A percentile compares a stretch with the other conserved stretches of the same genome.
phyloP scores from a whole-genome alignment of 2,888 invertebrate species.

The Polylopha cassiicola region DNA sequence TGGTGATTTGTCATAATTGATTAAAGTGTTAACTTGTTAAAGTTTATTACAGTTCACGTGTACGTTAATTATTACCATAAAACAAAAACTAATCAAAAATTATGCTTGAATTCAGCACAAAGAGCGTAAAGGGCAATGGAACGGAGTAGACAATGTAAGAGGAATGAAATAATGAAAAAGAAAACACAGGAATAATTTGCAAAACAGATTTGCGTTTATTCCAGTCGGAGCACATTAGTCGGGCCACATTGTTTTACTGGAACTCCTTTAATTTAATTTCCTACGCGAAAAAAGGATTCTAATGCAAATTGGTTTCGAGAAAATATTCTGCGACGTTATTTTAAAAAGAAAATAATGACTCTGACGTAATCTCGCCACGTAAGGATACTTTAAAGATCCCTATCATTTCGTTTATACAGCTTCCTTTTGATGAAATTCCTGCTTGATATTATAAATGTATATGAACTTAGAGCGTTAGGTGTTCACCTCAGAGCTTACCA shows the following conservation, averaged over 20 bases:
- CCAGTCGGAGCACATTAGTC: conserved; percentile 36
- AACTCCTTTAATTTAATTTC: conserved; percentile 37
- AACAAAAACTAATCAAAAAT: no score
- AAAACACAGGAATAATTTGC: conserved; percentile 38
- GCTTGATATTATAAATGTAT: no score
- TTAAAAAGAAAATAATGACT: conserved; percentile 5
- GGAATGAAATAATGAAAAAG: conserved; percentile 26
- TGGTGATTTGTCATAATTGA: no score
- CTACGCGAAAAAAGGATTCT: conserved; percentile 29
- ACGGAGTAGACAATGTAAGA: conserved; percentile 26
- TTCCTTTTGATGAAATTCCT: no score
- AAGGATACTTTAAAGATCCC: background rate
- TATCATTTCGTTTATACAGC: no score
- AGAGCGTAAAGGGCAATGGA: conserved; percentile 23
- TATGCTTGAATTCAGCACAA: no score
- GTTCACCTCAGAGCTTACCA: no score
- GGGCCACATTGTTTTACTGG: conserved; percentile 34
- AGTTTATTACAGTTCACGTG: no score
- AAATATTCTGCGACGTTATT: conserved; percentile 5
- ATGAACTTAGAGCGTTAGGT: no score
- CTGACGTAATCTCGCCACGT: conserved; percentile 1
- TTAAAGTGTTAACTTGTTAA: no score
- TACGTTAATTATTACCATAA: no score
- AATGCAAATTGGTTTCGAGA: conserved; percentile 29
- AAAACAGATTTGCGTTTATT: conserved; percentile 47